Base-by-base conservation (phyloP, 37 sponge, comb jelly and placozoan species). In the Spongia lamella region DNA sequence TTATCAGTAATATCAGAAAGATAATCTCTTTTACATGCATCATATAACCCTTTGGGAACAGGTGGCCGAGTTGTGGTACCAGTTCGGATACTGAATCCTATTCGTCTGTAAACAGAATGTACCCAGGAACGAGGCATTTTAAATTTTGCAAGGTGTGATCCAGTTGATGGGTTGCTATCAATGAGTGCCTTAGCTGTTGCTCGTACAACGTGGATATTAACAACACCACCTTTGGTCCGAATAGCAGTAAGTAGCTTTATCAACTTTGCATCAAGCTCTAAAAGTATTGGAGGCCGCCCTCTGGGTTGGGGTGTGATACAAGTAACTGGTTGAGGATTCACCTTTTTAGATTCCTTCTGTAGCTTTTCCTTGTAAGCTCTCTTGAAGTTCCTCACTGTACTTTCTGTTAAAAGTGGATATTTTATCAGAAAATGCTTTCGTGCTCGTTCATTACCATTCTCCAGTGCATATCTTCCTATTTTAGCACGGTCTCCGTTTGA, bases 391-490 rank as follows among this genome's bases (percentile, higher is more conserved):
- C 78, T 65, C 11, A 73, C 43, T 7, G 75, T 75, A 53, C 76
- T 84, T 40, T 85, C 86, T 2, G 59, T 78, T 25, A 85, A 38
- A 17, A 72, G 53, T 1, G 86, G 86, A 26, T 58, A 78, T 13
- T 51, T 38, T 13, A 36, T 17, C n/a, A 24, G 22, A 40, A 77
- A 85, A 50, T 85, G 68, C 3, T 25, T 31, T 66, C 79, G 56
- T 34, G 86, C 79, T 66, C 58, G 78, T 38, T 78, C 73, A 58
- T 85, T 85, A 32, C 86, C 86, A 78, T 85, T 78, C 36, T 85
- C 86, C 39, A 68, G 51, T n/a, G 79, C 86, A 73, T 85, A 85
- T 32, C 53, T 72, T 31, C 79, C 74, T 49, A 77, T 84, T 26
- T 72, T 38, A 1, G 79, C 72, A 55, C 84, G 63, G 15, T 75